Conservation (phyloP, 2,888 invertebrate species). For the Diadegma fenestrale region DNA sequence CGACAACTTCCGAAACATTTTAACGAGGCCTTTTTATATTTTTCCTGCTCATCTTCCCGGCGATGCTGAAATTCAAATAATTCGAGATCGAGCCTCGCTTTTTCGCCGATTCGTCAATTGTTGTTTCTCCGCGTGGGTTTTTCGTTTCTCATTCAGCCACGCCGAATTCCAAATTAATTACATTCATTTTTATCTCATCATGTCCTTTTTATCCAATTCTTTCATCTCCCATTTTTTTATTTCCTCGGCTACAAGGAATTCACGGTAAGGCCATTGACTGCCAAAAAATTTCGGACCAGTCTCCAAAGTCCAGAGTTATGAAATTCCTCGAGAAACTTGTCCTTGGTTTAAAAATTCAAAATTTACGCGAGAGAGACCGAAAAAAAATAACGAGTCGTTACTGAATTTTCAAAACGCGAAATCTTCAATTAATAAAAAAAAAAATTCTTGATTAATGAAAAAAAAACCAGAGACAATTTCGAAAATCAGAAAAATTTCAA, state of each 20-base stretch:
- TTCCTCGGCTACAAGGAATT: slow-evolving; percentile 9
- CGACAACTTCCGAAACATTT: background rate
- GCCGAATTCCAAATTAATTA: background rate
- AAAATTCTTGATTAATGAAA: too few relatives aligned
- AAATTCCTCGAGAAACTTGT: slow-evolving; percentile 28
- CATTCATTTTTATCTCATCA: background rate
- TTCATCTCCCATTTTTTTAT: background rate
- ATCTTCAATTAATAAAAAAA: too few relatives aligned
- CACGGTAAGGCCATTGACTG: slow-evolving; percentile 5
- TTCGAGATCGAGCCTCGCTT: background rate
- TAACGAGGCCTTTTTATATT: background rate
- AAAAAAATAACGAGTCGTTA: slow-evolving; percentile 1
- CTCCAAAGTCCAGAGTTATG: slow-evolving; percentile 44
- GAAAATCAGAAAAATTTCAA: background rate
- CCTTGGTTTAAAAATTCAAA: slow-evolving; percentile 31
- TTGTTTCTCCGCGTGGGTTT: background rate
- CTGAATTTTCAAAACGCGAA: slow-evolving; percentile 42
- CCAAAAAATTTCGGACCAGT: slow-evolving; percentile 6
- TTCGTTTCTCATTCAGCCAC: background rate
- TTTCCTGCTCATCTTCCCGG: background rate
- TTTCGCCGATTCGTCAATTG: background rate
- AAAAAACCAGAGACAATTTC: too few relatives aligned
- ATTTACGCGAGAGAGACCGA: slow-evolving; percentile 11
- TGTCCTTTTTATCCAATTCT: background rate
- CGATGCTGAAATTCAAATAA: background rate